Evolutionary conservation across 2,113 vertebrate genomes (phyloP), one percentile per base, ranked within the genome.

Genomic region (Eolophus roseicapilla): DNA sequence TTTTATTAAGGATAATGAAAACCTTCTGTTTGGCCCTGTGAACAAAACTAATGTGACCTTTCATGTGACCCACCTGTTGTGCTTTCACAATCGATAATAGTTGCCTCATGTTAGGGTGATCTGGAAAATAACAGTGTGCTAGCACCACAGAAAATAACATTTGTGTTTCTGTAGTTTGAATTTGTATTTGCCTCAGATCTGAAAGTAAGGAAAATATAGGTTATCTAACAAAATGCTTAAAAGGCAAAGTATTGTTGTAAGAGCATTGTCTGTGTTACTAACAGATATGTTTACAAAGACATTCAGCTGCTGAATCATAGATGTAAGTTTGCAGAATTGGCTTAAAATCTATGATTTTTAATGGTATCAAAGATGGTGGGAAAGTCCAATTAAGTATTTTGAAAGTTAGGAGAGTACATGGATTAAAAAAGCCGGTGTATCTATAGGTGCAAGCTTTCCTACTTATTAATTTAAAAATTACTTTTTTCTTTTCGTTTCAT

Each of bases 31-130:
- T 97, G 95, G 97, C 96, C 95, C 96, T 97, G 97, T 97, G 97
- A 98, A 98, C 97, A 98, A 98, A 98, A 98, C 97, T 94, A 97
- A 96, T 96, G 94, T 98, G 98, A 98, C 98, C 98, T 98, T 98
- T 98, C 96, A 97, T 97, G 95, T 98, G 98, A 99, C 98, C 98
- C 98, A 99, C 99, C 98, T 99, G 99, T 99, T 98, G 96, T 96
- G 98, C 97, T 98, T 98, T 98, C 97, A 98, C 97, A 97, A 93
- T 97, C n/a, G 89, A 98, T 98, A 98, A 98, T 97, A 96, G 97
- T 97, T 97, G 97, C 97, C 97, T 98, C 96, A 98, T 98, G 98
- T 97, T 97, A 97, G 95, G 94, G 94, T 98, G 97, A 98, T 98
- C 97, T 97, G 97, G 95, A 97, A 96, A 97, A 94, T 92, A 97